phyloP scores from a whole-genome alignment of 2,888 invertebrate genomes.

The Brachyopa scutellaris region DNA sequence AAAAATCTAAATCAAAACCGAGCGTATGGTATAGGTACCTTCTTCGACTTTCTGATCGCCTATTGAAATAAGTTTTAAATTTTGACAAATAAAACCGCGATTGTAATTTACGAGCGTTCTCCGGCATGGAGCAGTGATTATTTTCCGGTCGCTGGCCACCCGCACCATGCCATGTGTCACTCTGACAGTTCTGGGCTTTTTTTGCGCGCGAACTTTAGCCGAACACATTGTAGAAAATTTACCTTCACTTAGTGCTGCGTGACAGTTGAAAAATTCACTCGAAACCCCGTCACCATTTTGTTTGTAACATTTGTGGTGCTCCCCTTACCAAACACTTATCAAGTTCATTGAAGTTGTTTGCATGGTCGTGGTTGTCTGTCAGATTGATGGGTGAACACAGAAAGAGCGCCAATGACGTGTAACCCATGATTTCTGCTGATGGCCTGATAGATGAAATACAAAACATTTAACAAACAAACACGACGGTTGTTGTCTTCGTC shows the following conservation, averaged over 20 bases:
- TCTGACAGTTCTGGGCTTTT: constrained; percentile 59
- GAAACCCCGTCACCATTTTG: constrained; percentile 47
- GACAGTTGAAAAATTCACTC: constrained; percentile 3
- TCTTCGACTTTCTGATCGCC: constrained; percentile 76
- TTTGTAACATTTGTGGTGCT: constrained; percentile 56
- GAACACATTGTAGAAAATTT: constrained; percentile 12
- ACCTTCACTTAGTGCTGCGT: constrained; percentile 2
- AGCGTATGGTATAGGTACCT: neutral
- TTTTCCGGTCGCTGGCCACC: constrained; percentile 22
- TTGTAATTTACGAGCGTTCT: constrained; percentile 79
- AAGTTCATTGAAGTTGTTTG: constrained; percentile 7
- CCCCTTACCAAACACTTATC: constrained; percentile 45
- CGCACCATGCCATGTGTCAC: constrained; percentile 12
- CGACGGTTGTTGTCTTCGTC: constrained; percentile 4
- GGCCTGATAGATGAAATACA: constrained; percentile 65
- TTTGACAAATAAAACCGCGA: constrained; percentile 82
- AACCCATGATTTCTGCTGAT: constrained; percentile 49
- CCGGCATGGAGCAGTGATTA: neutral
- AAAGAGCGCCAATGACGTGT: constrained; percentile 62
- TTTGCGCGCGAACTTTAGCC: constrained; percentile 56
- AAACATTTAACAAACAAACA: constrained; percentile 73
- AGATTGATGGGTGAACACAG: neutral
- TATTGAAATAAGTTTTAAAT: constrained; percentile 82
- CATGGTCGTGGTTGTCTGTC: neutral
- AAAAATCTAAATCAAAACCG: neutral